Conservation (phyloP, 1,140 invertebrate species). For the Ostrea edulis region DNA sequence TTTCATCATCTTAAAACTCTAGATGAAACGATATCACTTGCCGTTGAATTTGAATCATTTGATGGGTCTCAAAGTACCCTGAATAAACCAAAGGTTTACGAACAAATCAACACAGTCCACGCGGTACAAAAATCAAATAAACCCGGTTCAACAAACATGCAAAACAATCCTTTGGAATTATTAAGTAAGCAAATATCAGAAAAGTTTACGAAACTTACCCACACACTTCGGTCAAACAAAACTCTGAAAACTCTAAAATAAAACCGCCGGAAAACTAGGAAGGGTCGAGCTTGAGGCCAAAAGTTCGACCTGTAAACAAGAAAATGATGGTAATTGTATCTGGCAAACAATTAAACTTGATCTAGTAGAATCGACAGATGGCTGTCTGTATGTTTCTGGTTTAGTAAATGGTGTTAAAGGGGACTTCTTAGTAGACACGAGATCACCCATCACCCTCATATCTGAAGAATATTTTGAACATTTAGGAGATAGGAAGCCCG, state of each 20-base stretch:
- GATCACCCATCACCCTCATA: no score
- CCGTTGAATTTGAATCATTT: constrained; percentile 52
- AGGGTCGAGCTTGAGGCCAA: constrained; percentile 44
- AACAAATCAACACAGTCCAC: neutral
- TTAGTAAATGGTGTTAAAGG: neutral
- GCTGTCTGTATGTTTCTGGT: neutral
- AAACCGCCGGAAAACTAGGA: constrained; percentile 26
- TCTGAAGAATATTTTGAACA: neutral
- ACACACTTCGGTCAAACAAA: neutral
- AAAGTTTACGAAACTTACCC: neutral
- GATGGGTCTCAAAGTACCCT: neutral
- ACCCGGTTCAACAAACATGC: neutral
- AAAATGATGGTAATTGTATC: neutral
- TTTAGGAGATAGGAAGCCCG: neutral
- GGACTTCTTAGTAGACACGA: constrained; percentile 33
- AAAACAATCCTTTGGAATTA: constrained; percentile 7
- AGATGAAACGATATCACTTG: constrained; percentile 46
- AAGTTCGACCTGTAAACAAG: constrained; percentile 37
- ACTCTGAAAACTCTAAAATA: neutral
- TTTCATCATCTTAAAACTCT: constrained; percentile 37
- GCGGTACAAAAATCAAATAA: neutral
- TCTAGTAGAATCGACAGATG: neutral
- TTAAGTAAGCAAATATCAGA: neutral
- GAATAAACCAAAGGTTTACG: neutral
- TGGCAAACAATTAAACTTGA: constrained; percentile 21